Percentiles rank a stretch among this genome's conserved stretches.
Conservation (phyloP, 2,113 vertebrate genomes). For the Puma concolor region DNA sequence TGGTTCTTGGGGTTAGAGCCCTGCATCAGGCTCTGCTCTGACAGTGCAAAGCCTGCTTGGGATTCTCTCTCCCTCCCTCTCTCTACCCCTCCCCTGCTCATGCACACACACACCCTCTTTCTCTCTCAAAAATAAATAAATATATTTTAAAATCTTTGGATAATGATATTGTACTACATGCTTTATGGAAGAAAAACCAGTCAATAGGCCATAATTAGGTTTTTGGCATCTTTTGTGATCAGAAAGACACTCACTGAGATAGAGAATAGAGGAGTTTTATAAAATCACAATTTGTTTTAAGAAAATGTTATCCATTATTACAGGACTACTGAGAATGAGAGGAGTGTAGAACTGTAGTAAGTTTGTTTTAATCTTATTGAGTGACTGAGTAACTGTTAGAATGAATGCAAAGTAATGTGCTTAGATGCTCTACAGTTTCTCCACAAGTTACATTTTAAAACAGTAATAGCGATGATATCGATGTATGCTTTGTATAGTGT, state of each 20-base stretch:
- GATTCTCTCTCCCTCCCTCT: no score
- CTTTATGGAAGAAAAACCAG: constrained; percentile 41
- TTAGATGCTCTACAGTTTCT: neutral
- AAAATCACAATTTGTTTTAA: constrained; percentile 2
- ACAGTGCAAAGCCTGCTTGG: no score
- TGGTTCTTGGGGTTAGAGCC: no score
- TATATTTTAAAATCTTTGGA: neutral
- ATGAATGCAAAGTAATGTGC: neutral
- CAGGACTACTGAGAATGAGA: neutral
- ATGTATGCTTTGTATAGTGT: neutral
- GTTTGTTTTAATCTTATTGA: neutral
- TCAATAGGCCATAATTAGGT: neutral
- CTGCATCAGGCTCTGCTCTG: no score
- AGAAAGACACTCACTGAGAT: neutral
- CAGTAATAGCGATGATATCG: neutral
- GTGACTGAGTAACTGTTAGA: neutral
- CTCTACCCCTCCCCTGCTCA: no score
- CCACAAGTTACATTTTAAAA: neutral
- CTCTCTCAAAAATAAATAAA: no score
- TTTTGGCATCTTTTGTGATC: neutral
- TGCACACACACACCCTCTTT: no score
- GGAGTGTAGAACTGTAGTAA: neutral
- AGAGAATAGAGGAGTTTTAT: constrained; percentile 26
- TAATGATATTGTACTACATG: neutral
- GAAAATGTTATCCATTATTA: neutral